Evolutionary conservation across 2,113 vertebrate species (phyloP), one percentile per base, ranked within the genome.

Genomic region (Triplophysa dalaica): DNA sequence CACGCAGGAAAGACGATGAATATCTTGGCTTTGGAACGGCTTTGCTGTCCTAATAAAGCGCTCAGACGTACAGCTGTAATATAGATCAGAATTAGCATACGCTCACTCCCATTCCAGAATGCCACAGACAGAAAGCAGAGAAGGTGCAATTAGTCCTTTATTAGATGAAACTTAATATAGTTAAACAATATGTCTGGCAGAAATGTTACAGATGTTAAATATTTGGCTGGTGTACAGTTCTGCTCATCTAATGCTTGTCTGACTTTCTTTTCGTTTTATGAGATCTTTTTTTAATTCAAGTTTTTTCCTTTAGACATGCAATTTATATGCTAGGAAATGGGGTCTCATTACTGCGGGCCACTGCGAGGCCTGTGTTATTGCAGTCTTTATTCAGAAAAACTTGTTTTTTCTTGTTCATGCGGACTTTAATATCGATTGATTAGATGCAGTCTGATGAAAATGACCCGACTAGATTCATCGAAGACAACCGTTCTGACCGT

Each of bases 401-500:
- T 68, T n/a, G n/a, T 68, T 60, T 56, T 50, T 22, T 41, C 29
- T 64, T 50, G 68, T 60, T 69, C 50, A 19, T 84, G 38, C 72
- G 50, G n/a, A 54, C 48, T 85, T 83, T 78, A 81, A 79, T 79
- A 82, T 77, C 75, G 65, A 79, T 76, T 81, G 75, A 80, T 83
- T 73, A 77, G 74, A 82, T 81, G 72, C 69, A 79, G 64, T 78
- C 50, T 56, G 54, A 77, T 81, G 38, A 77, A 81, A 81, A 81
- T 79, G 21, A 75, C 52, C 62, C 22, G 63, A 84, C 12, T 45
- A 4, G 26, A 67, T 80, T 70, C 64, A 54, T 85, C 81, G 19
- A 79, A 81, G 38, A 72, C 78, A 84, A 81, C 87, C 81, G 77
- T 80, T 75, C 73, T 77, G 83, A 88, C 79, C 80, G 86, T 87